Base-by-base conservation (phyloP, 2,113 vertebrate genomes). In the Bagarius yarrelli region DNA sequence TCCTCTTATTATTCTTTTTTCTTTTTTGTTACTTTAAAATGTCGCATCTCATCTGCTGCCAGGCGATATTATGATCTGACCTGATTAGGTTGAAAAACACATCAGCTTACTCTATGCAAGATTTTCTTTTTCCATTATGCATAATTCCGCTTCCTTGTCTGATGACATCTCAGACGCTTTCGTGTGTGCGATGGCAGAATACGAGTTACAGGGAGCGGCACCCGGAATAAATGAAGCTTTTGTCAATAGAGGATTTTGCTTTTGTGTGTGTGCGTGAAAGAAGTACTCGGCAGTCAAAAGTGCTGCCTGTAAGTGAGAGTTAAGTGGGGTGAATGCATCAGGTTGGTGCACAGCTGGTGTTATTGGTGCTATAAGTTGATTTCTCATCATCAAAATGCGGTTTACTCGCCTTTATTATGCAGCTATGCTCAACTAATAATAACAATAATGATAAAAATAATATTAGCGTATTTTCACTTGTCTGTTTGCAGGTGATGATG, bases 111-210 rank as follows among this genome's bases (percentile, higher is more conserved):
- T 81, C 72, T 57, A 34, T 75, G 34, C 60, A 40, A 32, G 21
- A 64, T 64, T 25, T 32, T 53, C 60, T 73, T 78, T 47, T 66
- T n/a, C 23, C 4, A 69, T 82, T 76, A 60, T 82, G 60, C 76
- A 36, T 53, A 57, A 85, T 79, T 75, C 76, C 52, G 56, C 69
- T 78, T 74, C 76, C 73, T 67, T 78, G 79, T 81, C 79, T 85
- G 80, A 82, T 74, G 69, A 55, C 80, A 76, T 82, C 80, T 60
- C 73, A 47, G 52, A 81, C 2, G 60, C 82, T 67, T 55, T 66
- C 66, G 44, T 63, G 75, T 34, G 44, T 72, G 40, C 47, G 76
- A 70, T 70, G 80, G 72, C 52, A 59, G 80, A 47, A 67, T 69
- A 47, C 6, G 79, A 59, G 61, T 52, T 53, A 59, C 21, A 5